phyloP scores from a whole-genome alignment of 2,888 invertebrate species.

The Orthosia gothica region DNA sequence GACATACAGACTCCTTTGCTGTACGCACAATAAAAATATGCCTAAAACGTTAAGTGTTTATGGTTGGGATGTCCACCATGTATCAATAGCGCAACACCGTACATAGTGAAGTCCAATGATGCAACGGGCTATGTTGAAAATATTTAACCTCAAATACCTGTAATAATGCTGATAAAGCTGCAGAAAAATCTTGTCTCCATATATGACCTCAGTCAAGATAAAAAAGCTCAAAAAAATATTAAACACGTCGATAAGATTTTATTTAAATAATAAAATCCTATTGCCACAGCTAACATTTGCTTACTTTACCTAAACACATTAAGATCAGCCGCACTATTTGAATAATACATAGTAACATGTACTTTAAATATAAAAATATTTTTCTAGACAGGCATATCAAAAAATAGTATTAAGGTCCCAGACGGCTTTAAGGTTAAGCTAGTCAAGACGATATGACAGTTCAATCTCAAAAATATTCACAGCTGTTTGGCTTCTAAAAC shows the following conservation, averaged over 20 bases:
- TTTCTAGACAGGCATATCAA: slow-evolving; percentile 46
- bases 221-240: not conserved
- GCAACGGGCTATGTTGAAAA: no score
- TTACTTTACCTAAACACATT: slow-evolving; percentile 41
- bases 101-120: no score
- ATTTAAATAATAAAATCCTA: slow-evolving; percentile 12
- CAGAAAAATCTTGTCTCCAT: no score
- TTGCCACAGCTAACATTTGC: slow-evolving; percentile 25
- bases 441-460: slow-evolving; percentile 16
- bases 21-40: no score
- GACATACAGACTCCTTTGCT: no score
- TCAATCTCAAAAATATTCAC: slow-evolving; percentile 27
- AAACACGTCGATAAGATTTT: not conserved
- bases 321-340: slow-evolving; percentile 46
- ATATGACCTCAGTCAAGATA: not conserved
- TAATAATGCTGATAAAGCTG: no score
- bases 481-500: not conserved
- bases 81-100: no score
- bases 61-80: no score
- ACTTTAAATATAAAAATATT: slow-evolving; percentile 60
- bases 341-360: slow-evolving; percentile 56
- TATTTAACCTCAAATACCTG: no score
- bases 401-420: slow-evolving; percentile 42
- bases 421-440: slow-evolving; percentile 38
- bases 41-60: no score